Evolutionary conservation across 1,140 invertebrate species (phyloP), one percentile per base, ranked within the genome.

Genomic region (Meloidogyne floridensis): DNA sequence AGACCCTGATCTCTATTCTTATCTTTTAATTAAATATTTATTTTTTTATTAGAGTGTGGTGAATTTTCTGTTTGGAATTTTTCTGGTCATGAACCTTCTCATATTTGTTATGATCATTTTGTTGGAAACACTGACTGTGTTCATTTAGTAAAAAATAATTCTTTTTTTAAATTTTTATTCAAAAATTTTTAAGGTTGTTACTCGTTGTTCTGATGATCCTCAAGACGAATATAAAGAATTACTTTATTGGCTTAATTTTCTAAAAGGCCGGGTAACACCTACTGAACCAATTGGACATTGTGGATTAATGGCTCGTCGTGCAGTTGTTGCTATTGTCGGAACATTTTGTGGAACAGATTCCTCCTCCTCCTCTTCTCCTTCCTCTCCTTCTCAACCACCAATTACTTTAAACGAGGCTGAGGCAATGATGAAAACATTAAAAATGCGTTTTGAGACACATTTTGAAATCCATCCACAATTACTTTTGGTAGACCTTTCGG

Each of bases 31-130:
- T 3, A 53, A 75, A 42, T 51, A 56, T 47, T 18, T 3, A 54
- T 75, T 82, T 84, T 53, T 82, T 54, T 90, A 90, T 42, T 87
- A 93, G 93, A 59, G 65, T 74, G 92, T 91, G 89, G 92, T 54
- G 93, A 94, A 80, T 89, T 94, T 42, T 93, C 93, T 56, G 91
- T 95, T 53, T 95, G 94, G 94, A 94, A 95, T 88, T 94, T 95
- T 88, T 94, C 94, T 43, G 94, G 94, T 1, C 93, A 94, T 86
- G 93, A 94, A 88, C 93, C 93, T 42, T 95, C 94, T 91, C 93
- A 94, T 89, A 92, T 93, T 79, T 91, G 93, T 53, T 95, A 95
- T 90, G 94, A 95, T 90, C 93, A 94, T 85, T 93, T 94, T 86
- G 92, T 94, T 54, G 93, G 93, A 7, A 93, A 93, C 85, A 91